Evolutionary conservation across 1,140 invertebrate species (phyloP), one percentile per base, ranked within the genome.

Genomic region (Cydia pomonella): DNA sequence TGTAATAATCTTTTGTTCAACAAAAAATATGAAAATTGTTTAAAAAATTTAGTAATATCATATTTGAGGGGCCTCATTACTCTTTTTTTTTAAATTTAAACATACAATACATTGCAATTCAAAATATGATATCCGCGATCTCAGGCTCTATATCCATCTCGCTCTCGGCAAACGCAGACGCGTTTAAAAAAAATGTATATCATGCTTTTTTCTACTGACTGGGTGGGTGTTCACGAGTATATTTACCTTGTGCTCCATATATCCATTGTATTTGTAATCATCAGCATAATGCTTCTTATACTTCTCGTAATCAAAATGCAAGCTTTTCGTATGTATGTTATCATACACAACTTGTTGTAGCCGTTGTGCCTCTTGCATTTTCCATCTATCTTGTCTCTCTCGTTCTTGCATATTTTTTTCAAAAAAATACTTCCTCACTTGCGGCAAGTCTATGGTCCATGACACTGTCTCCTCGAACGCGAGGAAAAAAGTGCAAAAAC

Each of bases 391-490:
- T 27, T 75, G 50, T 38, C 33, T 53, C 18, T 80, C 79, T 3
- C 63, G 33, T 3, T 79, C 64, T 13, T 81, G 73, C 47, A 44
- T 9, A 59, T 64, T 75, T 79, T 80, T 81, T 27, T 79, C 76
- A 29, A 82, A 84, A 25, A 82, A 78, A 69, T 79, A 83, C 47
- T 82, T 84, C 33, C 87, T 77, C 50, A 86, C 81, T 82, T 85
- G 84, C 44, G 82, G 80, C 73, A 88, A 76, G 76, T 91, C 85
- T 18, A 88, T 80, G 1, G 87, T 91, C 89, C 89, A 91, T 44
- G 83, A 71, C 4, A 73, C 44, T 25, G 87, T 82, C 73, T 83
- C 71, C 64, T 79, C 73, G 9, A 80, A 74, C 72, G 41, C 72
- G 21, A 47, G 9, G 4, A 50, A 59, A 29, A 73, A n/a, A 10